phyloP scores from a whole-genome alignment of 2,797 vertebrate genomes.

The Pangasius djambal region DNA sequence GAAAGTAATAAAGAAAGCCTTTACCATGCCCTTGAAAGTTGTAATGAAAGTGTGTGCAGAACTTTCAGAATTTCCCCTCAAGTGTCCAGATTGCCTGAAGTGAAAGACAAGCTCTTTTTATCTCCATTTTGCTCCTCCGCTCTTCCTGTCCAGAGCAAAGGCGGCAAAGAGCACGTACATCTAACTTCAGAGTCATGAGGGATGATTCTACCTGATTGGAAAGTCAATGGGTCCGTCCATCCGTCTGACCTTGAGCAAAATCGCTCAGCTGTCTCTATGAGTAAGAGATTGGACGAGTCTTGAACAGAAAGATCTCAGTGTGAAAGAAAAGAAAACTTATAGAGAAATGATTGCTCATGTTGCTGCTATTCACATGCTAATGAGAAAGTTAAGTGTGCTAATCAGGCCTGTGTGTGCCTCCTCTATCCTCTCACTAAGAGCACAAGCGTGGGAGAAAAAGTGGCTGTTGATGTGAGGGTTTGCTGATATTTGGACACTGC shows the following conservation, averaged over 20 bases:
- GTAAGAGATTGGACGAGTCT: neutral
- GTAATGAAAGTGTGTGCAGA: conserved; percentile 27
- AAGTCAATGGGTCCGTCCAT: conserved; percentile 56
- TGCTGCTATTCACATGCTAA: conserved; percentile 13
- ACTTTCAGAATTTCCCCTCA: conserved; percentile 24
- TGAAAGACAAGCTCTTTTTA: conserved; percentile 48
- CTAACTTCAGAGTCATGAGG: conserved; percentile 44
- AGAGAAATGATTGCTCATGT: conserved; percentile 4
- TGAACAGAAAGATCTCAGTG: neutral
- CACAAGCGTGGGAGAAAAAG: neutral
- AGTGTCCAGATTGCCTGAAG: conserved; percentile 46
- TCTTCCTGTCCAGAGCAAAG: conserved; percentile 10
- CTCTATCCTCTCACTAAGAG: neutral
- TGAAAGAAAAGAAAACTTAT: neutral
- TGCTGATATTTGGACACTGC: neutral
- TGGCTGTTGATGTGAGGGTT: neutral
- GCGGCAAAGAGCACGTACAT: neutral
- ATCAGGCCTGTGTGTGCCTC: neutral
- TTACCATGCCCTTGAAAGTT: conserved; percentile 25
- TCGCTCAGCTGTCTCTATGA: conserved; percentile 23
- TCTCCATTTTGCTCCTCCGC: conserved; percentile 41
- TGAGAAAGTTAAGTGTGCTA: conserved; percentile 9
- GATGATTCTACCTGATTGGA: conserved; percentile 57
- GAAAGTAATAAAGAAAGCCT: neutral
- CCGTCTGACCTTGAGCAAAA: conserved; percentile 51